phyloP scores from a whole-genome alignment of 2,113 vertebrate genomes.

The Heptranchias perlo region DNA sequence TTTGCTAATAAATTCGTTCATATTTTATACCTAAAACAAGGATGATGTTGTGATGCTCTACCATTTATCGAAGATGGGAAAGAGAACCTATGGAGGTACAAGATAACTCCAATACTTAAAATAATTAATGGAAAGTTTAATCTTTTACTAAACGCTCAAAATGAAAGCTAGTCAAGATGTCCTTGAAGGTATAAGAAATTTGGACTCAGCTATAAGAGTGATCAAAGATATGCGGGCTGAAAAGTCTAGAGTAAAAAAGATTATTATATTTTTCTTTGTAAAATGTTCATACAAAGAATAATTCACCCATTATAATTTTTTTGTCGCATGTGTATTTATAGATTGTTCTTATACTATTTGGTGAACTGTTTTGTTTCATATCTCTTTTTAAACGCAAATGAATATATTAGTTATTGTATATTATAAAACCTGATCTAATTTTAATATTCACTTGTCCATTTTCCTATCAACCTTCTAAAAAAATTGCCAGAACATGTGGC shows the following conservation, averaged over 20 bases:
- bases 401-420: not conserved
- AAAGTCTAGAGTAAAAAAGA: not conserved
- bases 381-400: not conserved
- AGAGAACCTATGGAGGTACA: not conserved
- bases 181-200: not conserved
- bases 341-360: not conserved
- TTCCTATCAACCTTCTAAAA: too few relatives aligned
- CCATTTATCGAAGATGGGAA: not conserved
- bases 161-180: not conserved
- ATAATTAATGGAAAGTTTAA: not conserved
- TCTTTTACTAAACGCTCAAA: not conserved
- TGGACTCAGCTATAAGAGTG: not conserved
- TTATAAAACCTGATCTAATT: too few relatives aligned
- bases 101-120: not conserved
- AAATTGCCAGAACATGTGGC: too few relatives aligned
- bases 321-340: not conserved
- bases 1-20: not conserved
- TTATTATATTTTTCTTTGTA: not conserved
- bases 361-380: not conserved
- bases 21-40: not conserved
- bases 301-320: not conserved
- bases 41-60: not conserved
- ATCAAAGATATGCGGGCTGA: not conserved
- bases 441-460: too few relatives aligned
- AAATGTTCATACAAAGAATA: not conserved